Conservation (phyloP, 2,797 vertebrate species). For the Bradypodion pumilum region DNA sequence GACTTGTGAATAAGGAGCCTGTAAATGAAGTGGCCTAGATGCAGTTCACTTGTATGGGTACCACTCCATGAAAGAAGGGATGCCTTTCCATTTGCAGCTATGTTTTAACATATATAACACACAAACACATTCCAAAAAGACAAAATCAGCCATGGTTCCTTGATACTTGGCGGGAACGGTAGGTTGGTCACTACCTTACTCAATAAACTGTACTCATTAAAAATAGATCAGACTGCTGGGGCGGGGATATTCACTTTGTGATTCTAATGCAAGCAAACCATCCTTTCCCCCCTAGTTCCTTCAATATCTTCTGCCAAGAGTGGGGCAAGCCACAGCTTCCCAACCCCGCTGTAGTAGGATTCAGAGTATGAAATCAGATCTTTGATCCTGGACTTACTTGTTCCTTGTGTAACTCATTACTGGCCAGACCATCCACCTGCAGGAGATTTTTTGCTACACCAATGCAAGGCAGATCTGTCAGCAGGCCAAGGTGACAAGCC, state of each 20-base stretch:
- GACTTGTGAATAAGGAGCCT: neutral
- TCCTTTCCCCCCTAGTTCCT: neutral
- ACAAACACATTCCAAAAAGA: neutral
- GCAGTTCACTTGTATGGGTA: neutral
- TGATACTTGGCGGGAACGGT: no score
- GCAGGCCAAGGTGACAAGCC: conserved; percentile 91
- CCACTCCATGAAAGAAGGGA: neutral
- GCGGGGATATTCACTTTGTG: neutral
- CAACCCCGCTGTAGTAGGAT: neutral
- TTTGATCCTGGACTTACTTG: conserved; percentile 77
- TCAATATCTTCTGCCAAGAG: neutral
- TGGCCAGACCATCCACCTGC: conserved; percentile 86
- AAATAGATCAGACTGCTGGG: neutral
- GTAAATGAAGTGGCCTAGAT: neutral
- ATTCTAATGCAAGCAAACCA: neutral
- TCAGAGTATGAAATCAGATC: neutral
- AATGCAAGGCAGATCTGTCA: conserved; percentile 85
- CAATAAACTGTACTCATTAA: neutral
- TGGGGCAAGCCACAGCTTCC: neutral
- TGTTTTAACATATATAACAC: neutral
- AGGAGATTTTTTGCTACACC: conserved; percentile 96
- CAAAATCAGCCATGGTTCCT: neutral
- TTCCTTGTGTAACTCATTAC: conserved; percentile 79
- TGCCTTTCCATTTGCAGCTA: neutral
- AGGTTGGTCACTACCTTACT: neutral